A percentile compares a stretch with the other conserved stretches of the same genome.
phyloP scores from a whole-genome alignment of 2,113 vertebrate genomes.

The Sapayoa aenigma region DNA sequence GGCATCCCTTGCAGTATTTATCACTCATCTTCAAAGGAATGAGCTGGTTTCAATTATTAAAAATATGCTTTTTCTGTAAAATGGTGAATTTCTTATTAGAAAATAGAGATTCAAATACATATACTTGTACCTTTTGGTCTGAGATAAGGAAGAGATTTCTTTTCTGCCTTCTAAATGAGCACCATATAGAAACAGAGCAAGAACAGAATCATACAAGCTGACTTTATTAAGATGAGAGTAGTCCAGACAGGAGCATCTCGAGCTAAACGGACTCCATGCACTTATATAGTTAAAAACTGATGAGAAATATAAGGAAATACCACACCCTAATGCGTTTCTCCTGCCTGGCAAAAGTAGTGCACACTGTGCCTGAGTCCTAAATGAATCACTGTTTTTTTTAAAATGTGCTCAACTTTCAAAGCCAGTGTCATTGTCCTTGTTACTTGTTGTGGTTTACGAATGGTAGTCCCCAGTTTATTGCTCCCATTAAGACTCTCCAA shows the following conservation, averaged over 20 bases:
- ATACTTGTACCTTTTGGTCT: not conserved
- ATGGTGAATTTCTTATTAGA: not conserved
- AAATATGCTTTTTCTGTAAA: not conserved
- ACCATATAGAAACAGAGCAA: not conserved
- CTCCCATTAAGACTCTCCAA: not conserved
- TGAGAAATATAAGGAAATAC: not conserved
- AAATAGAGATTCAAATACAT: not conserved
- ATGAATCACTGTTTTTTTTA: not conserved
- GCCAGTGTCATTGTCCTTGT: not conserved
- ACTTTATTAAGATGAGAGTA: constrained; percentile 53
- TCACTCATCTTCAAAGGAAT: not conserved
- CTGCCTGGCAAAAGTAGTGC: not conserved
- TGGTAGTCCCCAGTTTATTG: not conserved
- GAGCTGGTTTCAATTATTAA: not conserved
- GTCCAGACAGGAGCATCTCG: constrained; percentile 25
- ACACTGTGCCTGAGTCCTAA: not conserved
- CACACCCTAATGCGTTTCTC: not conserved
- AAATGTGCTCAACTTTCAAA: not conserved
- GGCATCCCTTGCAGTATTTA: not conserved
- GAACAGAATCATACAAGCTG: not conserved
- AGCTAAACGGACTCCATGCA: not conserved
- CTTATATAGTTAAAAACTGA: not conserved
- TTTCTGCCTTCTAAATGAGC: not conserved
- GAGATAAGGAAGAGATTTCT: not conserved
- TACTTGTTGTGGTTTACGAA: not conserved